Conservation (phyloP, 1,140 invertebrate genomes). For the Dryas iulia region DNA sequence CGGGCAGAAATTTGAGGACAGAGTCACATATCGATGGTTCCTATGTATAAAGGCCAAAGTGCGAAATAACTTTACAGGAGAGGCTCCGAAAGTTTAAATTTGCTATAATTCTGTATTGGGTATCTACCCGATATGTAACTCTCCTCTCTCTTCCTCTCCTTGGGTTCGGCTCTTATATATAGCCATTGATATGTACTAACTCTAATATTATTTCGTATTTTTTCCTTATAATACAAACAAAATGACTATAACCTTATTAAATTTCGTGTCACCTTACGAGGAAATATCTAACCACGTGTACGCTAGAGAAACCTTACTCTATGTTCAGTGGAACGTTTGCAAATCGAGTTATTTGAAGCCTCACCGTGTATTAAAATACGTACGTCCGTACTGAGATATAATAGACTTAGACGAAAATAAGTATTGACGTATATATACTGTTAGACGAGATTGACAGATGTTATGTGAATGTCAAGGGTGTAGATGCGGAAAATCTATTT, state of each 20-base stretch:
- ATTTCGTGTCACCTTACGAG: not conserved
- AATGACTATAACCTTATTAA: not conserved
- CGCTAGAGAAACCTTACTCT: conserved; percentile 28
- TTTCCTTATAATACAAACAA: too few relatives aligned
- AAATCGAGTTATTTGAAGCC: conserved; percentile 58
- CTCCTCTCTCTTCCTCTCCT: too few relatives aligned
- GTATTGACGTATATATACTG: conserved; percentile 23
- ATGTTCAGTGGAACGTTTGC: conserved; percentile 35
- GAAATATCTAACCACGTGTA: conserved; percentile 10
- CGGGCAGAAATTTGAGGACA: too few relatives aligned
- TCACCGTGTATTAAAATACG: conserved; percentile 21
- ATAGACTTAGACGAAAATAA: conserved; percentile 24
- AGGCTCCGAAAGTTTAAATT: too few relatives aligned
- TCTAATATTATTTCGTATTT: too few relatives aligned
- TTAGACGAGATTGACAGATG: not conserved
- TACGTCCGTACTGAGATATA: conserved; percentile 11
- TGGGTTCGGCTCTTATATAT: too few relatives aligned
- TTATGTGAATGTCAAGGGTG: not conserved
- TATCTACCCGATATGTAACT: too few relatives aligned
- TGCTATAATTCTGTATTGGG: too few relatives aligned
- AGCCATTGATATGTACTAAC: too few relatives aligned
- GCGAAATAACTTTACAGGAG: too few relatives aligned
- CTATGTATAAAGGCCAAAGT: too few relatives aligned
- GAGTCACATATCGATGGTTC: too few relatives aligned
- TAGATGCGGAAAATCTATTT: not conserved